A percentile compares a stretch with the other conserved stretches of the same genome.
Conservation (phyloP, 2,888 invertebrate genomes). For the Merodon equestris region DNA sequence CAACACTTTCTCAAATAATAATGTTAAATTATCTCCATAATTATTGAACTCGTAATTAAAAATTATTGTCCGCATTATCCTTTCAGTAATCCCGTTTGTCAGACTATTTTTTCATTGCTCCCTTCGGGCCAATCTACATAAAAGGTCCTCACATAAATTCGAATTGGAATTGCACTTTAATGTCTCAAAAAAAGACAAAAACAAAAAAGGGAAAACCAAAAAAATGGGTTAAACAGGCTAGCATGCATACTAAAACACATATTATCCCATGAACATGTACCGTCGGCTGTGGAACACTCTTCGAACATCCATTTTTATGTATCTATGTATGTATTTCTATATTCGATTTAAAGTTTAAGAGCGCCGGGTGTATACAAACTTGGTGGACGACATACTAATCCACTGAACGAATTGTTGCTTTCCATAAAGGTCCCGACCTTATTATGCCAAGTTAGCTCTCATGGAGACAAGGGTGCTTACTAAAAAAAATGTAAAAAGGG, state of each 20-base stretch:
- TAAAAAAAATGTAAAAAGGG: too few species aligned
- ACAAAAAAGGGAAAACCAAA: slow-evolving; percentile 13
- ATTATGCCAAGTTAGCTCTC: slow-evolving; percentile 51
- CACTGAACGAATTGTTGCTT: slow-evolving; percentile 12
- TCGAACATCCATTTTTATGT: too few species aligned
- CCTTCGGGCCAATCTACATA: slow-evolving; percentile 12
- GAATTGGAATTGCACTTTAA: slow-evolving; percentile 61
- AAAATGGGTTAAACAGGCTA: slow-evolving; percentile 49
- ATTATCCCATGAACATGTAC: slow-evolving; percentile 24
- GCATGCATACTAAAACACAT: slow-evolving; percentile 39
- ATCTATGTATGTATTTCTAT: too few species aligned
- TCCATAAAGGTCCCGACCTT: slow-evolving; percentile 23
- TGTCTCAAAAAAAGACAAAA: slow-evolving; percentile 25
- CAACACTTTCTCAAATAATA: slow-evolving; percentile 50
- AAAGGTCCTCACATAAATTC: slow-evolving; percentile 34
- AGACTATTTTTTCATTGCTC: neutral
- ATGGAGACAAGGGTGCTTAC: neutral
- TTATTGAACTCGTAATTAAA: slow-evolving; percentile 25
- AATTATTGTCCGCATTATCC: slow-evolving; percentile 17
- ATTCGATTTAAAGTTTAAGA: slow-evolving; percentile 11
- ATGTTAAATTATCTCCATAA: slow-evolving; percentile 41
- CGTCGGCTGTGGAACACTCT: slow-evolving; percentile 15
- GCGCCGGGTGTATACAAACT: slow-evolving; percentile 17
- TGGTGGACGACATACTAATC: slow-evolving; percentile 26
- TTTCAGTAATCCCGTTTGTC: too few species aligned